phyloP scores from a whole-genome alignment of 2,888 invertebrate genomes.

The Empis livida region DNA sequence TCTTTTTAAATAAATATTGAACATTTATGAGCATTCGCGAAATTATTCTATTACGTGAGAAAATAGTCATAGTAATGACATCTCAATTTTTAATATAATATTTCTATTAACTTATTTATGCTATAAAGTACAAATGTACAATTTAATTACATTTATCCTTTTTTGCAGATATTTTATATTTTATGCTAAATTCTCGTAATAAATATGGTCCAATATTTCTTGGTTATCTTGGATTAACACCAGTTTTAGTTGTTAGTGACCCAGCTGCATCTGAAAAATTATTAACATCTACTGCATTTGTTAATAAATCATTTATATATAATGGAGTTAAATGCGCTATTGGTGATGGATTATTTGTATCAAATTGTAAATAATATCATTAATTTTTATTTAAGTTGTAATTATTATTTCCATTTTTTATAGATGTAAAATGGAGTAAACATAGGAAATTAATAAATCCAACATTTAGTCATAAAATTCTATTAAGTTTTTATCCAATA shows the following conservation, averaged over 20 bases:
- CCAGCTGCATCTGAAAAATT: conserved; percentile 13
- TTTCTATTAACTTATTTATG: too few species aligned
- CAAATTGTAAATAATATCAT: conserved; percentile 4
- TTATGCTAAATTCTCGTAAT: neutral
- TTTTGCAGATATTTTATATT: neutral
- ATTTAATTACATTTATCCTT: too few species aligned
- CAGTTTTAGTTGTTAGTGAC: conserved; percentile 12
- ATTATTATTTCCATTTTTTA: neutral
- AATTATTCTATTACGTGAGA: too few species aligned
- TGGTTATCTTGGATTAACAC: conserved; percentile 9
- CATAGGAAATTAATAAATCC: conserved; percentile 11
- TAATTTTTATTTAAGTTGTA: neutral
- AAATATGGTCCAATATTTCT: neutral
- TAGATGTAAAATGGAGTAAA: conserved; percentile 6
- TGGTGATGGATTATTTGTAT: conserved; percentile 7
- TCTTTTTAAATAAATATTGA: too few species aligned
- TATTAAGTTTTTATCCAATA: conserved; percentile 5
- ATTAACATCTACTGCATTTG: conserved; percentile 12
- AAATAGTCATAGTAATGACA: too few species aligned
- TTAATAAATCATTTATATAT: conserved; percentile 13
- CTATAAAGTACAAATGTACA: too few species aligned
- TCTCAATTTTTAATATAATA: too few species aligned
- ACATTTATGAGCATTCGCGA: too few species aligned
- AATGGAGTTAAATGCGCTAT: conserved; percentile 6
- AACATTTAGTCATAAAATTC: conserved; percentile 8